Conservation (phyloP, 1,140 invertebrate genomes). For the Drosophila carrolli region DNA sequence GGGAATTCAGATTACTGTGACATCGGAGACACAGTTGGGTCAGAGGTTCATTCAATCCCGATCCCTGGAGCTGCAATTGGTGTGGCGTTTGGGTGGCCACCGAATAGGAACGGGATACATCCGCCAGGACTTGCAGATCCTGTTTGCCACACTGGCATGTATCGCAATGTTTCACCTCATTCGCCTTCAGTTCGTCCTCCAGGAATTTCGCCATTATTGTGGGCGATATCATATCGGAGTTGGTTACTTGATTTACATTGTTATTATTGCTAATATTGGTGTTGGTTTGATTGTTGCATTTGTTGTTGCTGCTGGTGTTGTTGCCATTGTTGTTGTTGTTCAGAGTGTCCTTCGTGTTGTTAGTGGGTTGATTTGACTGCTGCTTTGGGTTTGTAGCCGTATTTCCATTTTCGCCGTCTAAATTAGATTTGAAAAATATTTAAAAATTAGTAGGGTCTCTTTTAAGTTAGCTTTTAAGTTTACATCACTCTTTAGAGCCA, state of each 20-base stretch:
- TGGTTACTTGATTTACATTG: slow-evolving; percentile 84
- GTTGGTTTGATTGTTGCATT: slow-evolving; percentile 47
- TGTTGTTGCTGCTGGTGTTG: slow-evolving; percentile 47
- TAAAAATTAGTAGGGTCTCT: not conserved
- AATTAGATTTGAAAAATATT: not conserved
- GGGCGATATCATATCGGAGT: slow-evolving; percentile 93
- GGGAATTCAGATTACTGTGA: slow-evolving; percentile 83
- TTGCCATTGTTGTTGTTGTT: slow-evolving; percentile 65
- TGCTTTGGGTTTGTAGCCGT: slow-evolving; percentile 40
- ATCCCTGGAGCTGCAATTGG: slow-evolving; percentile 18
- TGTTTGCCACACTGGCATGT: slow-evolving; percentile 90
- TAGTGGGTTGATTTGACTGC: slow-evolving; percentile 45
- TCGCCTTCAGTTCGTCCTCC: slow-evolving; percentile 92
- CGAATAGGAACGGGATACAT: slow-evolving; percentile 86
- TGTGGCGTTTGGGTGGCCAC: slow-evolving; percentile 87
- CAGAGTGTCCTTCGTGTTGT: slow-evolving; percentile 48
- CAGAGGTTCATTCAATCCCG: slow-evolving; percentile 81
- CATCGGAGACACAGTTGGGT: slow-evolving; percentile 87
- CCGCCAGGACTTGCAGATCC: slow-evolving; percentile 87
- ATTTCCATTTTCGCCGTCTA: slow-evolving; percentile 51
- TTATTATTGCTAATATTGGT: slow-evolving; percentile 53
- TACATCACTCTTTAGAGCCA: not conserved
- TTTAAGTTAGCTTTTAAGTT: not conserved
- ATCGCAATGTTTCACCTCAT: slow-evolving; percentile 91
- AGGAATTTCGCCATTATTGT: slow-evolving; percentile 97